phyloP scores from a whole-genome alignment of 2,888 invertebrate species.

The Campoletis raptor region DNA sequence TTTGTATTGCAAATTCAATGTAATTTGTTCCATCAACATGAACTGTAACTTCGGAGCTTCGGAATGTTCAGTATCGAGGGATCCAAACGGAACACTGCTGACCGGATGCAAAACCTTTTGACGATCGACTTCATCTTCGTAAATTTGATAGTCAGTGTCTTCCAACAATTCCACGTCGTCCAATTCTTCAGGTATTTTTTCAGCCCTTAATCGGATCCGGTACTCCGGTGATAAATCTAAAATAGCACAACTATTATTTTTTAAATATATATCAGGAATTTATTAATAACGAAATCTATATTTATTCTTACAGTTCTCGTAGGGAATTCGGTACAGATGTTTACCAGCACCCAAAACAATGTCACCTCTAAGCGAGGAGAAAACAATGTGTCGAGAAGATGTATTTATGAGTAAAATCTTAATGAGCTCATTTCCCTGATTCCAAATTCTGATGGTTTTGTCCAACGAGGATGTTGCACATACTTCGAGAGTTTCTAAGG shows the following conservation, averaged over 20 bases:
- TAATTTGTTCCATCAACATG: slow-evolving; percentile 72
- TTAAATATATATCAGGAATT: no score
- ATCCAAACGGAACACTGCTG: slow-evolving; percentile 73
- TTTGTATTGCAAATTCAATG: slow-evolving; percentile 69
- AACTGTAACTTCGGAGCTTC: slow-evolving; percentile 69
- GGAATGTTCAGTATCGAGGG: slow-evolving; percentile 68
- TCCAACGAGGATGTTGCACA: slow-evolving; percentile 76
- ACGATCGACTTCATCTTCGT: slow-evolving; percentile 69
- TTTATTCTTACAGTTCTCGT: slow-evolving; percentile 72
- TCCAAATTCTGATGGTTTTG: slow-evolving; percentile 75
- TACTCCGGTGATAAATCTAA: slow-evolving; percentile 76
- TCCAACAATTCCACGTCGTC: slow-evolving; percentile 65
- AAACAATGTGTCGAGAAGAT: slow-evolving; percentile 64
- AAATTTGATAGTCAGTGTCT: slow-evolving; percentile 64
- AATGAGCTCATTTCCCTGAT: slow-evolving; percentile 71
- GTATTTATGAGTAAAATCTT: slow-evolving; percentile 75
- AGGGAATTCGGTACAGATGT: slow-evolving; percentile 75
- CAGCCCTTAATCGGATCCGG: slow-evolving; percentile 69
- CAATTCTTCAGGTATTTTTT: slow-evolving; percentile 68
- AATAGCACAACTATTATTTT: not conserved
- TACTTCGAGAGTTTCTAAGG: slow-evolving; percentile 71
- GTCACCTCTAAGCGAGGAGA: slow-evolving; percentile 74
- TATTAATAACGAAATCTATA: not conserved
- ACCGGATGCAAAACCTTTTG: slow-evolving; percentile 71
- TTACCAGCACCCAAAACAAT: slow-evolving; percentile 75